Conservation (phyloP, 2,797 vertebrate genomes). For the Hozukius guyotensis region DNA sequence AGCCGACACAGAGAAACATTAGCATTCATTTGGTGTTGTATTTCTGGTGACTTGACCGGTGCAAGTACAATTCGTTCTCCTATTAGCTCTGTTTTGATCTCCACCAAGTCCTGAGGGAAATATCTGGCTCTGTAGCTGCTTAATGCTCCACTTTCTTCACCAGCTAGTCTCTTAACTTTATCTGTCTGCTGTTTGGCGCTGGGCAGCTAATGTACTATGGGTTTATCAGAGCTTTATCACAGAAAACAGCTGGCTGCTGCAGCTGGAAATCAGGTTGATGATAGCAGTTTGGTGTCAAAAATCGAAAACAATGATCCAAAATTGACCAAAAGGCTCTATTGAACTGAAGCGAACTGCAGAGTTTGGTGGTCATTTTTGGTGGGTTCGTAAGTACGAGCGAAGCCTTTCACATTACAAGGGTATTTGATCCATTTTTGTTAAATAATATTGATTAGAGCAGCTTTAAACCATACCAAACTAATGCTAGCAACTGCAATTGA, state of each 20-base stretch:
- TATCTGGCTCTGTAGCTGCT: background rate
- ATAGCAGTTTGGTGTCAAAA: background rate
- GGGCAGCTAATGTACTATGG: background rate
- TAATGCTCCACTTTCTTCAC: background rate
- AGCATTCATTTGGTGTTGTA: background rate
- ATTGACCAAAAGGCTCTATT: background rate
- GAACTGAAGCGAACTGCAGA: background rate
- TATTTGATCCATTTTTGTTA: background rate
- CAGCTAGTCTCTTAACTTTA: background rate
- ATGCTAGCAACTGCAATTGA: background rate
- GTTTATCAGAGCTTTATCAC: background rate
- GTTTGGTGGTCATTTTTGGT: background rate
- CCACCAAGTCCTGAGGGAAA: background rate
- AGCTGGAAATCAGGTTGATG: background rate
- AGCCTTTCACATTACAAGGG: background rate
- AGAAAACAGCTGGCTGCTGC: background rate
- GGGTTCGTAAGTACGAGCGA: background rate
- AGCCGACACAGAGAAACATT: background rate
- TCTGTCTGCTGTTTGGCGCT: background rate
- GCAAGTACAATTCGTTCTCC: background rate
- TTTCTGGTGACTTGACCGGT: background rate
- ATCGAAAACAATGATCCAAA: background rate
- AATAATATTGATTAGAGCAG: background rate
- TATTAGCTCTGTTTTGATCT: background rate
- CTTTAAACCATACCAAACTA: background rate